Conservation (phyloP, 2,888 invertebrate species). For the Synanthedon tipuliformis region DNA sequence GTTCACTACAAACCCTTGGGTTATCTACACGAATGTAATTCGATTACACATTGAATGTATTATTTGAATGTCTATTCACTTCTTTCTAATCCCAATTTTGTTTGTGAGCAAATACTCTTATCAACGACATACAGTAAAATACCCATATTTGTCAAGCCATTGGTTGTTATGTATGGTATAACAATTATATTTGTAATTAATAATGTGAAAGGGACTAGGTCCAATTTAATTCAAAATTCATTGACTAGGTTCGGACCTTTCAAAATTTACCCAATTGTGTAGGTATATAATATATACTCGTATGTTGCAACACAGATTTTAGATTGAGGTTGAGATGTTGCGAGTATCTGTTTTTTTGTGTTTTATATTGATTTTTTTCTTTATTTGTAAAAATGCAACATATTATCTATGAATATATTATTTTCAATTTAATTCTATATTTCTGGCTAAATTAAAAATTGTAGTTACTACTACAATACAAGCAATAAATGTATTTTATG, state of each 20-base stretch:
- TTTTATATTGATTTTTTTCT: too few species aligned
- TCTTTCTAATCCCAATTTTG: too few species aligned
- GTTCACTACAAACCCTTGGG: not conserved
- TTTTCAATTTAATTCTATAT: too few species aligned
- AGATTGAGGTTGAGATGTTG: not conserved
- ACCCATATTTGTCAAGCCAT: too few species aligned
- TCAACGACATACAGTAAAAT: too few species aligned
- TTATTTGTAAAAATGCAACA: too few species aligned
- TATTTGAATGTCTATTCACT: too few species aligned
- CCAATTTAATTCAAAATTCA: not conserved
- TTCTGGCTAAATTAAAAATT: too few species aligned
- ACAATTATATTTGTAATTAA: not conserved
- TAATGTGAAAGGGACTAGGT: not conserved
- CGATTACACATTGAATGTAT: not conserved
- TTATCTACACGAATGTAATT: not conserved
- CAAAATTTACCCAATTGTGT: not conserved
- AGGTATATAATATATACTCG: not conserved
- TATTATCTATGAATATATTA: too few species aligned
- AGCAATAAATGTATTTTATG: too few species aligned
- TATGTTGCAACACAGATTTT: not conserved
- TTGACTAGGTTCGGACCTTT: not conserved
- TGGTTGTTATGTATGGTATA: not conserved
- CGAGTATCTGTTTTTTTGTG: not conserved
- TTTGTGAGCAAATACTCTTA: too few species aligned
- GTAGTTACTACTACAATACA: too few species aligned